phyloP scores from a whole-genome alignment of 2,113 vertebrate species.

The Grammomys dolichurus region DNA sequence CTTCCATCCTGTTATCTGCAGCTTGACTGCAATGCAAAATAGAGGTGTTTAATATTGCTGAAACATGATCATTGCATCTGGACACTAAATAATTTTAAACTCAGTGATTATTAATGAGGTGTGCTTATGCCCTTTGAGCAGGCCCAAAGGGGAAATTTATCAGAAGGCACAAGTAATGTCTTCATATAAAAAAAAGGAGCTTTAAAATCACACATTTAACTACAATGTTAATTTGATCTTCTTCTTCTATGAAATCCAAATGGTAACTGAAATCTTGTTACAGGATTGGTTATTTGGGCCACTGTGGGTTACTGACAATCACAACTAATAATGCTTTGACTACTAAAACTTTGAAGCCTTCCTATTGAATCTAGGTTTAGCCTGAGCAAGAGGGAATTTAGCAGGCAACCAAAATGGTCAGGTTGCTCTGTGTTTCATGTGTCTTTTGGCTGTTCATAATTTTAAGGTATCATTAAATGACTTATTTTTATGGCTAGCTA shows the following conservation, averaged over 20 bases:
- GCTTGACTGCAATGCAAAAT: conserved; percentile 69
- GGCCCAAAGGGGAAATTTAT: conserved; percentile 55
- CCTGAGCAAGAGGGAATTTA: not conserved
- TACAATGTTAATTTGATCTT: conserved; percentile 62
- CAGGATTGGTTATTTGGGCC: conserved; percentile 37
- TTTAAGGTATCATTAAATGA: not conserved
- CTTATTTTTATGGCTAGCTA: not conserved
- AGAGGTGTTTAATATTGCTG: conserved; percentile 67
- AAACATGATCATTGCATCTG: conserved; percentile 51
- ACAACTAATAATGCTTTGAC: conserved; percentile 51
- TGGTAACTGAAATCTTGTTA: conserved; percentile 50
- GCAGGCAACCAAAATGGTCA: not conserved
- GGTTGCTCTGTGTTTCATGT: not conserved
- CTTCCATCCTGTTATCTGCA: conserved; percentile 46
- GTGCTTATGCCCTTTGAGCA: not conserved
- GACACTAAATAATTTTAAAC: conserved; percentile 55
- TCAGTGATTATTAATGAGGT: conserved; percentile 54
- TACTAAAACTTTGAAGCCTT: not conserved
- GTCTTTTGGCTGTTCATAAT: not conserved
- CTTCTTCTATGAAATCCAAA: not conserved
- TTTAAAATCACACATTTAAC: conserved; percentile 60
- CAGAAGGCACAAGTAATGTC: conserved; percentile 20
- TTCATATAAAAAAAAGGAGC: conserved; percentile 39
- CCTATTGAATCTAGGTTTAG: conserved; percentile 23
- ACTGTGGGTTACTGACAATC: conserved; percentile 36